phyloP scores from a whole-genome alignment of 2,888 invertebrate species.

The Anthophora plumipes region DNA sequence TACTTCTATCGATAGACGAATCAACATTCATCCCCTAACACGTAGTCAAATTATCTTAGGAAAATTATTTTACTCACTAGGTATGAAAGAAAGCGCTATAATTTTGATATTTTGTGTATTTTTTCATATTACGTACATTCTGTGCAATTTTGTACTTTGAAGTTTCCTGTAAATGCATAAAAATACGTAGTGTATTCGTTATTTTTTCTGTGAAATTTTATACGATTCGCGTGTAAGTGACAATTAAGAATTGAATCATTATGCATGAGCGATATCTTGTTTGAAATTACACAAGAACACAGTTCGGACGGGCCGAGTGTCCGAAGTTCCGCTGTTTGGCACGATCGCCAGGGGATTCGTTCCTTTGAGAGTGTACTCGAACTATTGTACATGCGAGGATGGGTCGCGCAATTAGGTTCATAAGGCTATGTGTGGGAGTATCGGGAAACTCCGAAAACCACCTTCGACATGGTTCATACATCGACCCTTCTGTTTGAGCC shows the following conservation, averaged over 20 bases:
- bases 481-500: conserved; percentile 48
- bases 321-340: conserved; percentile 54
- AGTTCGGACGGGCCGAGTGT: conserved; percentile 23
- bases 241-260: neutral
- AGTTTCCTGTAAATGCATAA: too few species aligned
- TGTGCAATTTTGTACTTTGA: too few species aligned
- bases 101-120: too few species aligned
- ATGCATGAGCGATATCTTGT: neutral
- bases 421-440: conserved; percentile 61
- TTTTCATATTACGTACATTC: too few species aligned
- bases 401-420: conserved; percentile 66
- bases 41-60: too few species aligned
- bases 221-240: too few species aligned
- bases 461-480: conserved; percentile 60
- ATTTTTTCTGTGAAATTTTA: too few species aligned
- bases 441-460: conserved; percentile 74
- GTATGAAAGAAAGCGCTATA: too few species aligned
- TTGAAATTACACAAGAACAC: conserved; percentile 6
- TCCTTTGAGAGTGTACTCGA: conserved; percentile 55
- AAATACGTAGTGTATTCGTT: too few species aligned
- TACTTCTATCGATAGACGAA: too few species aligned
- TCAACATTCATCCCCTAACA: too few species aligned
- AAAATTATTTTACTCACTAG: too few species aligned
- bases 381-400: conserved; percentile 44
- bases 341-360: conserved; percentile 55